Conservation (phyloP, 2,797 vertebrate species). For the Tolypeutes matacus region DNA sequence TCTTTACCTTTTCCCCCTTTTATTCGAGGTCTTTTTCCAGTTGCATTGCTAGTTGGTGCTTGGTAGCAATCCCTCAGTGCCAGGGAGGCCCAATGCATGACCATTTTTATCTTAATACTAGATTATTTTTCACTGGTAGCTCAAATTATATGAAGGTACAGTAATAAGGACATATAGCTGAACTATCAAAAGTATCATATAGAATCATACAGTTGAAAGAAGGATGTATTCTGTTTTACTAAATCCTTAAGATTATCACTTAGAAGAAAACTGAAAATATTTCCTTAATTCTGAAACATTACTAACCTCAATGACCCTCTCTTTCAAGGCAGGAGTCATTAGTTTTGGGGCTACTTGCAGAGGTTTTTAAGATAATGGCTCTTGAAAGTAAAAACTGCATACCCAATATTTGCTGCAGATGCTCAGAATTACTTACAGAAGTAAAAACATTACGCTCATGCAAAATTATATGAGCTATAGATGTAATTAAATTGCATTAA, state of each 20-base stretch:
- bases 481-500: slow-evolving; percentile 53
- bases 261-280: neutral
- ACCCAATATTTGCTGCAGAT: slow-evolving; percentile 18
- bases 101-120: neutral
- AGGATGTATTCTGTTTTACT: neutral
- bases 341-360: neutral
- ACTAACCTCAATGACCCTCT: neutral
- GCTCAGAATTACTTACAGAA: neutral
- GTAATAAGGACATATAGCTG: neutral
- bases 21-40: too few species aligned
- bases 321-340: neutral
- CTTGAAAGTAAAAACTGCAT: slow-evolving; percentile 21
- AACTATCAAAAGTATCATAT: neutral
- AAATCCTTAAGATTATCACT: neutral
- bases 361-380: neutral
- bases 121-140: neutral
- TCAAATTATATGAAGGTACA: neutral
- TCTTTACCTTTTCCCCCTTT: too few species aligned
- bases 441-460: neutral
- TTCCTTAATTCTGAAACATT: neutral
- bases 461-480: neutral
- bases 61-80: too few species aligned
- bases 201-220: neutral
- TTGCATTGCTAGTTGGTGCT: too few species aligned
- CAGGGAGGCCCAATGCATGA: too few species aligned